Evolutionary conservation across 2,797 vertebrate species (phyloP).

Genomic region (Urosaurus nigricauda): DNA sequence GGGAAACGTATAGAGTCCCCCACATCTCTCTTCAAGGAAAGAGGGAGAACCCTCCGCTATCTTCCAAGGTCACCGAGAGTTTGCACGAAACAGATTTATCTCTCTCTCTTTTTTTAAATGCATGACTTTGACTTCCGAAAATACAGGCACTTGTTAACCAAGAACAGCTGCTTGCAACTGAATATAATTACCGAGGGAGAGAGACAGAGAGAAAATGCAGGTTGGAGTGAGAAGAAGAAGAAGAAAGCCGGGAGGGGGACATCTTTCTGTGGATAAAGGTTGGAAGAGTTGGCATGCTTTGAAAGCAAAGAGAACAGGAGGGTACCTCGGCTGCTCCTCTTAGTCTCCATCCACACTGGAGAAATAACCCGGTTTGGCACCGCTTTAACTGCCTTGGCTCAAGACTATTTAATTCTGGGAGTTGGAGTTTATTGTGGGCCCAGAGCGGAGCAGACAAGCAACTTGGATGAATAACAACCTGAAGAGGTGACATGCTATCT

Average conservation of each 20-base stretch:
- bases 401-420: too few relatives aligned
- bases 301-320: neutral
- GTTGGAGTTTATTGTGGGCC: too few relatives aligned
- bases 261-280: neutral
- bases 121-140: constrained; percentile 28
- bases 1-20: neutral
- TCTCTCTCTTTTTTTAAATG: neutral
- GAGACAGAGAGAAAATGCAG: neutral
- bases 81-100: neutral
- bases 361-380: too few relatives aligned
- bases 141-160: constrained; percentile 29
- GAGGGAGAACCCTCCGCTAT: neutral
- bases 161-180: constrained; percentile 16
- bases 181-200: constrained; percentile 15
- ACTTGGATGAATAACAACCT: too few relatives aligned
- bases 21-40: neutral
- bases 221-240: neutral
- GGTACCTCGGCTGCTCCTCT: neutral
- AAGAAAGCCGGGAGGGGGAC: neutral
- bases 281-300: neutral
- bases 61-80: constrained; percentile 28
- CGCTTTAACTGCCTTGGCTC: too few relatives aligned
- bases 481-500: too few relatives aligned
- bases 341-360: too few relatives aligned
- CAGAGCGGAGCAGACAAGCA: too few relatives aligned